phyloP scores from a whole-genome alignment of 2,797 vertebrate species.

The Manis javanica region DNA sequence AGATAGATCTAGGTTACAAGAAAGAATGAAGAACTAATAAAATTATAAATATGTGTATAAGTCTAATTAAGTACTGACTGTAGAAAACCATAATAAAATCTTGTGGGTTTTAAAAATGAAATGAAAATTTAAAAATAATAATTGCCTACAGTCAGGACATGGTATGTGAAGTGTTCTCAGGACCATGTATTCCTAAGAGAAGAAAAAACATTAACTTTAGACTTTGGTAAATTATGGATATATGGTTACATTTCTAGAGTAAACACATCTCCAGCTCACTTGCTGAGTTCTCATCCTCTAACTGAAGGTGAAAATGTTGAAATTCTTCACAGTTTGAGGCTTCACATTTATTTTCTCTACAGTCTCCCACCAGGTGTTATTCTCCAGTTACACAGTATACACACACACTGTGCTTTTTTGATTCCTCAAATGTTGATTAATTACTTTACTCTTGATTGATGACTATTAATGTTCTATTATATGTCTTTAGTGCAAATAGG shows the following conservation, averaged over 20 bases:
- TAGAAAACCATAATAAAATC: not conserved
- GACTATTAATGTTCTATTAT: not conserved
- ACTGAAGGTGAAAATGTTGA: not conserved
- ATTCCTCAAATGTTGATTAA: not conserved
- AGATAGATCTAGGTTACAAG: not conserved
- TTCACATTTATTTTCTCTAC: not conserved
- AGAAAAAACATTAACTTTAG: not conserved
- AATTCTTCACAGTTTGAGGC: not conserved
- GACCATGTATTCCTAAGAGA: not conserved
- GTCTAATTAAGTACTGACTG: not conserved
- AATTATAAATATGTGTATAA: not conserved
- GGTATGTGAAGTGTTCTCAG: not conserved
- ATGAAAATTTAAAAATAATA: not conserved
- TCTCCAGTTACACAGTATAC: not conserved
- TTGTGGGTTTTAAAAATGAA: not conserved
- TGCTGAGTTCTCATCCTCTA: not conserved
- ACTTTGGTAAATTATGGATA: not conserved
- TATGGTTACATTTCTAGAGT: not conserved
- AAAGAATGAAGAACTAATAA: not conserved
- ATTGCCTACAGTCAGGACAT: not conserved
- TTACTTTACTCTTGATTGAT: not conserved
- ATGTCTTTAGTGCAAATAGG: not conserved
- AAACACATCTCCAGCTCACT: not conserved
- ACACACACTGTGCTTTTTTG: not conserved
- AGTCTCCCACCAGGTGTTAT: not conserved